Base-by-base conservation (phyloP, 2,888 invertebrate genomes). In the Epinotia bilunana region DNA sequence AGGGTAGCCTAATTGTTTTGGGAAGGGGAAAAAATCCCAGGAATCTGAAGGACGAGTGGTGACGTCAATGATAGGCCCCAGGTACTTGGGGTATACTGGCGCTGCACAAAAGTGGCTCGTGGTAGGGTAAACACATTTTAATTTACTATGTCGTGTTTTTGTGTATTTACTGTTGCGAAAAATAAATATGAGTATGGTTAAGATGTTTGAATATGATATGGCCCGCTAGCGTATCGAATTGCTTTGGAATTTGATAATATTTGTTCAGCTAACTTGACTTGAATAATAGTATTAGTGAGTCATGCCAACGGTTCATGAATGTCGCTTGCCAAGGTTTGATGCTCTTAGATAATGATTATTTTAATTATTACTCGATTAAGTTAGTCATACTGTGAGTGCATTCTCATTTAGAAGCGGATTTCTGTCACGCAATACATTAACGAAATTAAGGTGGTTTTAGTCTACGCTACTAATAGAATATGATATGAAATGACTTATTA, bases 31-130 rank as follows among this genome's bases (percentile, higher is more conserved):
- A 53, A 87, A 87, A 85, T 84, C 87, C 84, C 81, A 83, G 91
- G 91, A 83, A 91, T 91, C 85, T 85, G 90, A 91, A 91, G 91
- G 91, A 86, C 88, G 87, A 64, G 62, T 63, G 63, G 76, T 92
- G 91, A 91, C 91, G 92, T 91, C 89, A 91, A 79, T 77, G 81
- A 82, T 83, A 83, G 83, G 78, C 79, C 76, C 80, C 85, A 88
- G 89, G 89, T 89, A 90, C 85, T 80, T 83, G 78, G 79, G 79
- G 78, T 83, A 79, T 83, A 87, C 84, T 85, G 58, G 68, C 77
- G 58, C 76, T 61, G 76, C 39, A 28, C 78, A 71, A 83, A 77
- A 86, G 86, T 88, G 90, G 89, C 80, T 60, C 77, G 55, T 49
- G 46, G 28, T 53, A 53, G 16, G 46, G 46, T 13, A 1, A 13